Percentiles rank a stretch among this genome's conserved stretches.
Conservation (phyloP, 2,797 vertebrate species). For the Neosalanx taihuensis region DNA sequence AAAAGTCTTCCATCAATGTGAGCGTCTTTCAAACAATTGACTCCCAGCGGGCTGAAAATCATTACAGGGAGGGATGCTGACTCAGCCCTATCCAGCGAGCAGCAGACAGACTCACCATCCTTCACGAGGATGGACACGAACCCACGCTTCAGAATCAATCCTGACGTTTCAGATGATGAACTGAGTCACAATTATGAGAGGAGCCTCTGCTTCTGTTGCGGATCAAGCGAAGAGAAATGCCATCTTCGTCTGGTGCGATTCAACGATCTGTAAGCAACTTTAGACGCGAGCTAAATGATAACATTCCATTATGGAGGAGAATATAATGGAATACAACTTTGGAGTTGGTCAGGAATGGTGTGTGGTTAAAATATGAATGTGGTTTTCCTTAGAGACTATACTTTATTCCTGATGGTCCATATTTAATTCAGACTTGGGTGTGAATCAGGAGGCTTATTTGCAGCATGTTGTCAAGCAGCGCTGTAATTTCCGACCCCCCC, state of each 20-base stretch:
- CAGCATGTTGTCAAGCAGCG: too few species aligned
- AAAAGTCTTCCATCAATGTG: constrained; percentile 24
- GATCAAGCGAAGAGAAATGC: not conserved
- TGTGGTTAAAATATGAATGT: too few species aligned
- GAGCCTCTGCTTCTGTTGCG: not conserved
- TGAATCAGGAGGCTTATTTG: too few species aligned
- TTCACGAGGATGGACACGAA: not conserved
- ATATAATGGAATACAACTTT: too few species aligned
- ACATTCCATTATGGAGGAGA: too few species aligned
- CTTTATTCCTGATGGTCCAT: too few species aligned
- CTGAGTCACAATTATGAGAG: not conserved
- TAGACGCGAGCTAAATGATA: too few species aligned
- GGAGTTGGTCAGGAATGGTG: too few species aligned
- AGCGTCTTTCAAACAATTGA: constrained; percentile 27
- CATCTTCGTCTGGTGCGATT: not conserved
- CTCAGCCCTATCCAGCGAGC: constrained; percentile 17
- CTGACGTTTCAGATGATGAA: not conserved
- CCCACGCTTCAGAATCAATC: constrained; percentile 4
- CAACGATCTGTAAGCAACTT: too few species aligned
- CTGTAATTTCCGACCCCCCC: too few species aligned
- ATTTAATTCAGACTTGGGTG: too few species aligned
- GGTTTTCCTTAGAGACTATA: too few species aligned
- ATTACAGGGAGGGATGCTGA: constrained; percentile 30
- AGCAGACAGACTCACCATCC: not conserved
- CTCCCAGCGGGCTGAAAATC: constrained; percentile 17